Evolutionary conservation across 2,888 invertebrate genomes (phyloP).

Genomic region (Diarsia dahlii): DNA sequence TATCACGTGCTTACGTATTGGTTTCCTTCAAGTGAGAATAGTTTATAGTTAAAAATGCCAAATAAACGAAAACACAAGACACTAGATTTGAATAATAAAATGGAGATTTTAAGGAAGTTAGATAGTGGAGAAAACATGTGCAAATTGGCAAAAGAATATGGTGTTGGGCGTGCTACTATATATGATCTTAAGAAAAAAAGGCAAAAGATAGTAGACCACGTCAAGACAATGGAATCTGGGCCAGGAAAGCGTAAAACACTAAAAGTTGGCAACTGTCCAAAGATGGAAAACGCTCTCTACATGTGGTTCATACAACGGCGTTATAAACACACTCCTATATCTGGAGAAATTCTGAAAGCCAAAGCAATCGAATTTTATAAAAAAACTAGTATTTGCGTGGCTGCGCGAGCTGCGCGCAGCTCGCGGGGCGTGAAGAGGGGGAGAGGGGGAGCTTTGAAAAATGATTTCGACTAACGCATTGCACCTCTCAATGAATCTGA

Average conservation of each 20-base stretch:
- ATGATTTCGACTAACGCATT: too few relatives aligned
- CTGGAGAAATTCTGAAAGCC: not conserved
- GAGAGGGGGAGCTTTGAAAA: too few relatives aligned
- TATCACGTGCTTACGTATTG: too few relatives aligned
- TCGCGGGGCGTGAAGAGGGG: too few relatives aligned
- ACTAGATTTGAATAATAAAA: not conserved
- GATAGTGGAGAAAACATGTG: conserved; percentile 2
- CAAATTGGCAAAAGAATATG: conserved; percentile 9
- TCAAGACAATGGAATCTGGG: not conserved
- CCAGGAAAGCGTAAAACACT: conserved; percentile 4
- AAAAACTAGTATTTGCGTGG: too few relatives aligned
- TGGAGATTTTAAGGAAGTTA: not conserved
- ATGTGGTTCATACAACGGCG: not conserved
- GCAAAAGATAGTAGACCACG: not conserved
- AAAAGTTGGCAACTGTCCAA: not conserved
- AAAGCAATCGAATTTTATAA: conserved; percentile 1
- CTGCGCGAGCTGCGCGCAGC: too few relatives aligned
- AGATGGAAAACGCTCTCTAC: conserved; percentile 2
- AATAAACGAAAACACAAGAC: conserved; percentile 3
- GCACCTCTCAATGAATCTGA: too few relatives aligned
- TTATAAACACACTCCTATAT: not conserved
- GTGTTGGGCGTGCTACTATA: conserved; percentile 1
- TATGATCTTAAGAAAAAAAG: not conserved
- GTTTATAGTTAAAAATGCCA: not conserved
- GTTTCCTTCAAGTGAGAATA: too few relatives aligned